phyloP scores from a whole-genome alignment of 1,140 invertebrate genomes.

The Zaprionus vittiger region DNA sequence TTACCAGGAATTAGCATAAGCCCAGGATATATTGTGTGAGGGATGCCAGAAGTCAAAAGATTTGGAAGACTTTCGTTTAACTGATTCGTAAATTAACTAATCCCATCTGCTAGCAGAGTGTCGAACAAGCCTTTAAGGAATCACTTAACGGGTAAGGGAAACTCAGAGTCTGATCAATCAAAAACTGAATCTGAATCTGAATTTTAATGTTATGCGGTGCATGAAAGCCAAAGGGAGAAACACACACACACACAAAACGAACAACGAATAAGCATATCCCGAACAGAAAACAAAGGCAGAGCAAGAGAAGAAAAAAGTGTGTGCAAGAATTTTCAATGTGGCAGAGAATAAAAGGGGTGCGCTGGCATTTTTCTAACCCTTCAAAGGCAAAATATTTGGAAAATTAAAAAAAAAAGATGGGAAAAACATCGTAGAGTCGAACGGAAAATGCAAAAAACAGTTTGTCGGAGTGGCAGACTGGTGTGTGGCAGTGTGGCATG shows the following conservation, averaged over 20 bases:
- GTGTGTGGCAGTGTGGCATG: no score
- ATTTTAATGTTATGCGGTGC: constrained; percentile 82
- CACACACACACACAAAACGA: constrained; percentile 28
- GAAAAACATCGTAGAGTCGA: constrained; percentile 10
- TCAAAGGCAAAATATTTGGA: constrained; percentile 70
- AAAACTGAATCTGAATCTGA: constrained; percentile 77
- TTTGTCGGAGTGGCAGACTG: constrained; percentile 30
- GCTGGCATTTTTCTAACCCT: constrained; percentile 77
- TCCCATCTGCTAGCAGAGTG: constrained; percentile 21
- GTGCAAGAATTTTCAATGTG: constrained; percentile 66
- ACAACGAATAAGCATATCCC: constrained; percentile 64
- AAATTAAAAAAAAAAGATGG: constrained; percentile 68
- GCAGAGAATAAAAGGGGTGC: constrained; percentile 49
- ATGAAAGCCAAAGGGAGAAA: constrained; percentile 68
- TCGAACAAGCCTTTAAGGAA: constrained; percentile 40
- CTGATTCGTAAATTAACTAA: constrained; percentile 15
- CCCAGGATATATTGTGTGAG: neutral
- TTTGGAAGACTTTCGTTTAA: neutral
- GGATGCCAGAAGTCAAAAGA: constrained; percentile 1
- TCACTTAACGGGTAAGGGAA: no score
- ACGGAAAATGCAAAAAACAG: constrained; percentile 35
- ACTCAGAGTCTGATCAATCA: constrained; percentile 62
- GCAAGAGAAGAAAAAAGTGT: constrained; percentile 34
- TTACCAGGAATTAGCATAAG: constrained; percentile 42
- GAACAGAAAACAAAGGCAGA: constrained; percentile 56